phyloP scores from a whole-genome alignment of 2,888 invertebrate genomes.

The Chloroclysta siterata region DNA sequence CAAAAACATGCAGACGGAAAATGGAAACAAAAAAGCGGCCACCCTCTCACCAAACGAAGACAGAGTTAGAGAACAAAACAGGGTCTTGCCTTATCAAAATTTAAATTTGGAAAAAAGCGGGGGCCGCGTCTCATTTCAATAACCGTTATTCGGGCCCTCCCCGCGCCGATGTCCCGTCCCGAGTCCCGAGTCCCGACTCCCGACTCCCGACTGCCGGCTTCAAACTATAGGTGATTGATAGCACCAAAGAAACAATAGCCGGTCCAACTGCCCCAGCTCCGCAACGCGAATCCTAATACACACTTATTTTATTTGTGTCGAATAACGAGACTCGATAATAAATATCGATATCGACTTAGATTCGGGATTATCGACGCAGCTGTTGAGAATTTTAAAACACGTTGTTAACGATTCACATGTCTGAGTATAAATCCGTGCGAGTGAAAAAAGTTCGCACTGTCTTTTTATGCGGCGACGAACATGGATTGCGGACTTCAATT shows the following conservation, averaged over 20 bases:
- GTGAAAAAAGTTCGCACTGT: slow-evolving; percentile 42
- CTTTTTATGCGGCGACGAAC: slow-evolving; percentile 40
- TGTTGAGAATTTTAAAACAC: slow-evolving; percentile 63
- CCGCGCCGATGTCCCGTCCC: slow-evolving; percentile 47
- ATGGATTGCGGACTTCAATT: slow-evolving; percentile 34
- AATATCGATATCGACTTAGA: slow-evolving; percentile 77
- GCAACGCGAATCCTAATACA: slow-evolving; percentile 82
- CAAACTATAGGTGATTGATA: slow-evolving; percentile 80
- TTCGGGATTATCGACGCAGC: slow-evolving; percentile 69
- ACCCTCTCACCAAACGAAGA: slow-evolving; percentile 71
- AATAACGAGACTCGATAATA: slow-evolving; percentile 78
- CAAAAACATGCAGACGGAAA: slow-evolving; percentile 67
- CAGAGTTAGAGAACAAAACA: slow-evolving; percentile 79
- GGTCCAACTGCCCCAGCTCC: slow-evolving; percentile 68
- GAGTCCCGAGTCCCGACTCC: slow-evolving; percentile 51
- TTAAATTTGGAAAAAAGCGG: slow-evolving; percentile 84
- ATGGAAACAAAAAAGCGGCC: slow-evolving; percentile 72
- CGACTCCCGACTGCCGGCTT: slow-evolving; percentile 53
- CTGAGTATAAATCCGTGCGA: slow-evolving; percentile 17
- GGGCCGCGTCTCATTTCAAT: slow-evolving; percentile 83
- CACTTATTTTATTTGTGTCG: slow-evolving; percentile 81
- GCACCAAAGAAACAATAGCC: slow-evolving; percentile 81
- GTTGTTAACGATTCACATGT: slow-evolving; percentile 52
- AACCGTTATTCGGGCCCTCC: slow-evolving; percentile 79
- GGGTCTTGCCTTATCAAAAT: slow-evolving; percentile 84